Base-by-base conservation (phyloP, 1,140 invertebrate species). In the Thaumatotibia leucotreta region DNA sequence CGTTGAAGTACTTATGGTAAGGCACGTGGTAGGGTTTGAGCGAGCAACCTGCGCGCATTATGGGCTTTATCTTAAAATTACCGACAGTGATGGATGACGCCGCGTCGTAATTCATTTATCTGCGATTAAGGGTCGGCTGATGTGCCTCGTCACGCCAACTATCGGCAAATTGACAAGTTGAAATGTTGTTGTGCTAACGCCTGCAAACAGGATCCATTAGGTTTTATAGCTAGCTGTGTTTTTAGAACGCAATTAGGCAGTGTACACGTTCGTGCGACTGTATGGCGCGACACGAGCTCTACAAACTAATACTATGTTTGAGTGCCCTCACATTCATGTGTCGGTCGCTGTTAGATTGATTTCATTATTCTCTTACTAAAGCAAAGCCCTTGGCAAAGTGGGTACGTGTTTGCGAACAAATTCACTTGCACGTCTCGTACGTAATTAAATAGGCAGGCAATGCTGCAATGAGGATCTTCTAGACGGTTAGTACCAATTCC, bases 11-110 rank as follows among this genome's bases (percentile, higher is more conserved):
- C n/a, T n/a, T 9, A 11, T 24, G 4, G 17, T 24, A 20, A 6
- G 27, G n/a, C 17, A 20, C 29, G 31, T 45, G 39, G 63, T 29
- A 35, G 33, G 33, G 63, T 14, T 58, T 32, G 68, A 70, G 67
- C 29, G 69, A 70, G 61, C 76, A 80, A 79, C 72, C 73, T 77
- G 71, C 72, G 66, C 70, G 64, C 70, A 72, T 82, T 77, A 84
- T 76, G 71, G 81, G 75, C 82, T 87, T 85, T 87, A 85, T 85
- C 82, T 85, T 79, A 83, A 85, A 85, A 79, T 81, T 79, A 77
- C 68, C 66, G 84, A 84, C 80, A 77, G 76, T 85, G 83, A 84
- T 82, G 76, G 82, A 85, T 84, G 80, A 73, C 62, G 79, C 76
- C 66, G 67, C 67, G 66, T 54, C 75, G 76, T 85, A 85, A 87